Conservation (phyloP, 2,888 invertebrate genomes). For the Hoplodrina ambigua region DNA sequence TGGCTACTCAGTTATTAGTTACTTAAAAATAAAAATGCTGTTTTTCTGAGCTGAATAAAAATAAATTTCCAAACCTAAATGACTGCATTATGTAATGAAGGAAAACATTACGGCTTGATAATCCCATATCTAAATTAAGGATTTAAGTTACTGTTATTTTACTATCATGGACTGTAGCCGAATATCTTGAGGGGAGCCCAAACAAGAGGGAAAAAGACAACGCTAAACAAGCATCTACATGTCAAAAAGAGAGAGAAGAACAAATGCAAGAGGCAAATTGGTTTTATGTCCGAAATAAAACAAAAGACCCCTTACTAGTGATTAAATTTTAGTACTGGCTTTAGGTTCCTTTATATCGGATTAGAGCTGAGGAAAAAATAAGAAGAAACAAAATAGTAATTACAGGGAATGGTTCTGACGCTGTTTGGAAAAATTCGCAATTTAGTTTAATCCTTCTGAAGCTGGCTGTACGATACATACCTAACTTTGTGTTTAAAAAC, state of each 20-base stretch:
- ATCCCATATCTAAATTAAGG: conserved; percentile 65
- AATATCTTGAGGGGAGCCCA: conserved; percentile 51
- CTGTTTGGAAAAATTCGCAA: not conserved
- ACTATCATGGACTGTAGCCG: conserved; percentile 58
- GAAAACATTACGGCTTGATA: conserved; percentile 49
- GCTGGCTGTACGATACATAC: not conserved
- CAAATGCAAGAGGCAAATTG: conserved; percentile 59
- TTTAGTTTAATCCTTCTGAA: not conserved
- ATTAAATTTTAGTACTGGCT: conserved; percentile 69
- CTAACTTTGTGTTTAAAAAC: too few species aligned
- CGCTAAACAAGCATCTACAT: conserved; percentile 4
- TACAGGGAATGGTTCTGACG: conserved; percentile 17
- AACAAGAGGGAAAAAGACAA: conserved; percentile 29
- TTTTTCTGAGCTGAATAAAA: not conserved
- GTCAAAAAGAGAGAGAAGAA: conserved; percentile 30
- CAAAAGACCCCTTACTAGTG: conserved; percentile 63
- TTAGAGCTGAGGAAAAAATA: conserved; percentile 51
- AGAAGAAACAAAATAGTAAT: conserved; percentile 42
- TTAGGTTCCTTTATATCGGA: conserved; percentile 60
- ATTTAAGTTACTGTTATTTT: conserved; percentile 66
- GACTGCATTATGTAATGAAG: conserved; percentile 33
- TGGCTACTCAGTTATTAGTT: not conserved
- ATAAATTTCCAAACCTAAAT: conserved; percentile 18
- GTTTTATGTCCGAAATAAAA: conserved; percentile 68
- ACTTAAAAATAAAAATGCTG: not conserved